These are phyloP conservation scores for Campoletis sonorensis DNA, from an alignment of 1,140 invertebrate species.

Conservation along the genomic window DNA sequence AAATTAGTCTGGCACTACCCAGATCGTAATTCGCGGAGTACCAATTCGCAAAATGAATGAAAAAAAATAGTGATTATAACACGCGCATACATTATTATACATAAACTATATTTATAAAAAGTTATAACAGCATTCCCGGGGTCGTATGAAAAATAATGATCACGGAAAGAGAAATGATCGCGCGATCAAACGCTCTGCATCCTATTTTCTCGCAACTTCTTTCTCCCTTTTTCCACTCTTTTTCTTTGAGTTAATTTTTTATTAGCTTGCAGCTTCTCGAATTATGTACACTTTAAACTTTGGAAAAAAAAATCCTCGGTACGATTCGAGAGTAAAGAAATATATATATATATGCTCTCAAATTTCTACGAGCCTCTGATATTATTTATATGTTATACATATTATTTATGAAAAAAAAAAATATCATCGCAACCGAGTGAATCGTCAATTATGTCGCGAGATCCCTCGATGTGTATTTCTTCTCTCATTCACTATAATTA, in stretches of 20 bases:
- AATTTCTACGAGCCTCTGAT: constrained; percentile 1
- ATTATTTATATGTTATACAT: not conserved
- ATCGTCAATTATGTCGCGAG: not conserved
- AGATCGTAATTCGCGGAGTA: constrained; percentile 9
- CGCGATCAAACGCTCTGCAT: not conserved
- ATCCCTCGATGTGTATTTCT: not conserved
- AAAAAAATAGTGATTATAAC: not conserved
- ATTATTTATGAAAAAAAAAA: constrained; percentile 10
- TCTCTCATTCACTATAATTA: not conserved
- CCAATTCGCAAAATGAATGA: not conserved
- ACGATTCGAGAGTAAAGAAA: not conserved
- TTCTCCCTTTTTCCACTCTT: not conserved
- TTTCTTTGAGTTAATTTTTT: not conserved
- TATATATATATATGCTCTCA: constrained; percentile 4
- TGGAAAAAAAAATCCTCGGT: not conserved
- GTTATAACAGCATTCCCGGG: not conserved
- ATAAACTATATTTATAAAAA: constrained; percentile 23
- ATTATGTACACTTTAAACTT: not conserved
- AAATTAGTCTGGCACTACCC: not conserved
- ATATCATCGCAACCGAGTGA: not conserved
- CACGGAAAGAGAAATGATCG: not conserved
- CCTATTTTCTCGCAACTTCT: not conserved
- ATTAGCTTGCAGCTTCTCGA: not conserved
- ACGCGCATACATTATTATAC: not conserved
- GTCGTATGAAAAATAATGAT: constrained; percentile 8